Evolutionary conservation across 2,888 invertebrate species (phyloP).

Genomic region (Oligia strigilis): DNA sequence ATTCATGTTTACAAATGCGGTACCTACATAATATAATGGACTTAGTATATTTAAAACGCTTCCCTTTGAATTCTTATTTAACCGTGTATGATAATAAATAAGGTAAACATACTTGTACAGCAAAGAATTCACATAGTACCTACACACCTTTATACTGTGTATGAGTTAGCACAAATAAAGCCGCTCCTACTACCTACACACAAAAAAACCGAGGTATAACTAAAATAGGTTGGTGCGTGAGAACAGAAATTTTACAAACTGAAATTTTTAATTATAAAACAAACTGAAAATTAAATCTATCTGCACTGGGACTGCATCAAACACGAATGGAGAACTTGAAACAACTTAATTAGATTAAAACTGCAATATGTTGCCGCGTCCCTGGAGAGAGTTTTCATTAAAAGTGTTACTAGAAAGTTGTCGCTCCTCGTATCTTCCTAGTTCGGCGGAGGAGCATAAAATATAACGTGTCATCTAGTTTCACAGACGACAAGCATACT

Average conservation of each 20-base stretch:
- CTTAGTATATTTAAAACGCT: slow-evolving; percentile 26
- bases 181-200: background rate
- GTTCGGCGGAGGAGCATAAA: slow-evolving; percentile 21
- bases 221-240: background rate
- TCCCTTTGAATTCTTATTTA: slow-evolving; percentile 29
- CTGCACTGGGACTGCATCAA: slow-evolving; percentile 20
- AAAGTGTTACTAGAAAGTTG: slow-evolving; percentile 41
- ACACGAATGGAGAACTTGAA: slow-evolving; percentile 32
- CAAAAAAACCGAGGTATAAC: background rate
- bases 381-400: slow-evolving; percentile 44
- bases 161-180: slow-evolving; percentile 21
- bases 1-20: slow-evolving; percentile 41
- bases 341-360: slow-evolving; percentile 47
- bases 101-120: slow-evolving; percentile 16
- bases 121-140: slow-evolving; percentile 14
- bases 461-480: slow-evolving; percentile 38
- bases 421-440: slow-evolving; percentile 10
- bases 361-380: slow-evolving; percentile 45
- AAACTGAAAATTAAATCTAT: slow-evolving; percentile 19
- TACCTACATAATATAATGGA: slow-evolving; percentile 14
- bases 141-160: slow-evolving; percentile 22
- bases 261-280: slow-evolving; percentile 32
- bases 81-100: slow-evolving; percentile 28
- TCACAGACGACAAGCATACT: slow-evolving; percentile 26
- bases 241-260: slow-evolving; percentile 13